Conservation (phyloP, 1,140 invertebrate species). For the Brachionus rubens region DNA sequence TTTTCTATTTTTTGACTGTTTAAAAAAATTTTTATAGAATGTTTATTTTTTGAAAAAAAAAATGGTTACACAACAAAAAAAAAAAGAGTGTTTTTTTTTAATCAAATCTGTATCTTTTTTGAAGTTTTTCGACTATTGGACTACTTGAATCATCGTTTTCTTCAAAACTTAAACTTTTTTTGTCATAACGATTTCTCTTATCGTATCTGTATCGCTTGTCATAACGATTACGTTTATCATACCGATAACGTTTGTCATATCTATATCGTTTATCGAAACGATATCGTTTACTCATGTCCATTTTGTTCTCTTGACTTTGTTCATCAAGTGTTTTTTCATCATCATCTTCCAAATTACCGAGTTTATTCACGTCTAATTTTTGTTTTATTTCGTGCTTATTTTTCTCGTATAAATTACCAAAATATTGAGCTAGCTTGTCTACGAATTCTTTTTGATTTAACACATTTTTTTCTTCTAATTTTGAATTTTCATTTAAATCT, state of each 20-base stretch:
- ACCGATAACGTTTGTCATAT: constrained; percentile 35
- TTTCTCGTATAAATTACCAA: constrained; percentile 4
- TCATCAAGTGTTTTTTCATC: background rate
- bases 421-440: background rate
- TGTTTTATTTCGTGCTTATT: constrained; percentile 5
- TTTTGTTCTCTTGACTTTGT: background rate
- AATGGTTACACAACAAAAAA: no score
- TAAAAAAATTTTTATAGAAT: no score
- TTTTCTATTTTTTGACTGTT: no score
- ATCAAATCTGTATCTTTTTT: constrained; percentile 33
- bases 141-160: background rate
- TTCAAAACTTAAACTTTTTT: background rate
- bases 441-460: background rate
- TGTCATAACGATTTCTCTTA: constrained; percentile 42
- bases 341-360: background rate
- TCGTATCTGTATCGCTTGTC: constrained; percentile 46
- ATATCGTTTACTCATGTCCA: constrained; percentile 26
- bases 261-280: constrained; percentile 23
- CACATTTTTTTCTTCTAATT: background rate
- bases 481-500: background rate
- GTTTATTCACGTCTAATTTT: background rate
- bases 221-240: constrained; percentile 35
- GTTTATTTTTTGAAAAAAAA: no score
- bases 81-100: background rate
- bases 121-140: background rate